Base-by-base conservation (phyloP, 2,797 vertebrate genomes). In the Pelodytes ibericus region DNA sequence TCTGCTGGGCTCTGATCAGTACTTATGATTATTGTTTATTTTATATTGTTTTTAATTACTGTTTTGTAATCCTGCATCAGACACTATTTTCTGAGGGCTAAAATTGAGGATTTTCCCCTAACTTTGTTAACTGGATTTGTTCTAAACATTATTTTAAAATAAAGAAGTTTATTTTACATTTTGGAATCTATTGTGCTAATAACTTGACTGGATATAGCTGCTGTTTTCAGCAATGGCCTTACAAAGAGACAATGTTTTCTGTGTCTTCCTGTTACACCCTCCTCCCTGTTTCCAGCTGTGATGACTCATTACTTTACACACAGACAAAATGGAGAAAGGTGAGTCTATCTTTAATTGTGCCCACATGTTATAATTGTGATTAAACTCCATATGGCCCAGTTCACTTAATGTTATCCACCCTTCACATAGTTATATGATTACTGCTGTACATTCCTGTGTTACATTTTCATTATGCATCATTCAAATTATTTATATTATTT, bases 121-220 rank as follows among this genome's bases (percentile, higher is more conserved):
- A 82, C 86, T 87, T 82, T 87, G 79, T 81, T 83, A 87, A 87
- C 82, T 88, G 84, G 86, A 87, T 82, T 85, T 89, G 89, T 82
- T 77, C 75, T 83, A 81, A 85, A 86, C 82, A 83, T 80, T 89
- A 85, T 89, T 88, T 90, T 87, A 84, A 90, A 92, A 89, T 87
- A 84, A 85, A 86, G 80, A 86, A 85, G 71, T 86, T 83, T 87
- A 88, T 88, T 88, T 85, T 89, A 81, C 84, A 81, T 73, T 65
- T 77, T 71, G 67, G 15, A 16, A 6, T 82, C 30, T 66, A 60
- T 81, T 79, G 20, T 41, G 80, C 41, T 47, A 29, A 61, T 71
- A 51, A 65, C 81, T 36, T 79, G 81, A 20, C 27, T 70, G 30
- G 10, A 53, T 18, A 25, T 4, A 22, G 24, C 41, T 67, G 11